These are phyloP conservation scores for Labia minor DNA, from an alignment of 2,888 invertebrate species.

Conservation along the genomic window DNA sequence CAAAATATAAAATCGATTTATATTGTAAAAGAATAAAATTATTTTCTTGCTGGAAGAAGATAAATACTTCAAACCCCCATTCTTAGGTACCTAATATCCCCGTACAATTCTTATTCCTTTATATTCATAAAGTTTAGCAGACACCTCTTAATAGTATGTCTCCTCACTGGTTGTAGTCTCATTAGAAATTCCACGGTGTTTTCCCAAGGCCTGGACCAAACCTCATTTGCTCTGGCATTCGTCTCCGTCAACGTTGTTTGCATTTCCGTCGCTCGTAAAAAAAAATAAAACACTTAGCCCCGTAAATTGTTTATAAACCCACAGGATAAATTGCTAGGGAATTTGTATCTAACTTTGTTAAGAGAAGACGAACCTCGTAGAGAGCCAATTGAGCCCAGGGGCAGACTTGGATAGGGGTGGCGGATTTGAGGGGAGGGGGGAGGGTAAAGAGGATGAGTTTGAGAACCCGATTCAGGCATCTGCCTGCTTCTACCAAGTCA, in stretches of 20 bases:
- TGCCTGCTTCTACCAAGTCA: background rate
- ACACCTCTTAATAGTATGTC: slow-evolving; percentile 8
- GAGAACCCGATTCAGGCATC: background rate
- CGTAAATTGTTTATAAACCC: slow-evolving; percentile 13
- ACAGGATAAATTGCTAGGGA: slow-evolving; percentile 13
- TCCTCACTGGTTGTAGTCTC: background rate
- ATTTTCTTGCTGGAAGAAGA: too few relatives aligned
- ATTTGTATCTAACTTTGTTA: slow-evolving; percentile 13
- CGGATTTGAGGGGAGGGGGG: background rate
- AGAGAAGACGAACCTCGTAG: background rate
- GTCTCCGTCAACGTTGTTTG: slow-evolving; percentile 7
- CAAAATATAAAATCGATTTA: too few relatives aligned
- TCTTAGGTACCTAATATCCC: background rate
- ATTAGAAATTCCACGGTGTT: slow-evolving; percentile 6
- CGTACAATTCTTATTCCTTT: background rate
- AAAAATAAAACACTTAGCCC: slow-evolving; percentile 7
- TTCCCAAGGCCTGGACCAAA: background rate
- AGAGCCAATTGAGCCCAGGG: slow-evolving; percentile 3
- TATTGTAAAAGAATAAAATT: too few relatives aligned
- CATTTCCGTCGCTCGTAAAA: slow-evolving; percentile 13
- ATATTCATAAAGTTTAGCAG: slow-evolving; percentile 7
- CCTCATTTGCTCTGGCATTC: slow-evolving; percentile 8
- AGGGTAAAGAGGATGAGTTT: background rate
- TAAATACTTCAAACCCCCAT: background rate
- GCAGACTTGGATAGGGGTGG: background rate